Evolutionary conservation across 2,113 vertebrate genomes (phyloP).

Genomic region (Chionis minor): DNA sequence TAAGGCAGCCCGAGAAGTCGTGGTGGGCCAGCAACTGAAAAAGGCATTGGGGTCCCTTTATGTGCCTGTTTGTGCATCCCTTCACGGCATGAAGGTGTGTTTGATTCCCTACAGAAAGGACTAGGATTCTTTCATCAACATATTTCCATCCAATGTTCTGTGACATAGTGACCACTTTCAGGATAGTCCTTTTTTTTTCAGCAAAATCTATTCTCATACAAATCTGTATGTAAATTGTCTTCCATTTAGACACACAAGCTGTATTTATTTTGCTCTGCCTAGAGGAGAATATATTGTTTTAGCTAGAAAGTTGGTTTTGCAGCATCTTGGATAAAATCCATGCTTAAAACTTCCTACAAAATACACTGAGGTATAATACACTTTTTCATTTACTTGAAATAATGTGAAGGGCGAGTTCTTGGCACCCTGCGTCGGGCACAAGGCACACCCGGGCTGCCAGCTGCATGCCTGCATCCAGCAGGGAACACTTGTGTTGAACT

Average conservation of each 20-base stretch:
- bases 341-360: neutral
- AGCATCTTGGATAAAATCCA: neutral
- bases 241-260: neutral
- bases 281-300: neutral
- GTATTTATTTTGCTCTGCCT: neutral
- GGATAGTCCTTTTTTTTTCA: neutral
- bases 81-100: neutral
- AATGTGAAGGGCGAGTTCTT: neutral
- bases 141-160: neutral
- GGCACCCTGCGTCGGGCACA: neutral
- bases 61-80: neutral
- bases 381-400: neutral
- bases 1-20: neutral
- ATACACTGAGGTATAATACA: neutral
- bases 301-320: neutral
- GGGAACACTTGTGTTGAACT: neutral
- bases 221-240: neutral
- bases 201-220: neutral
- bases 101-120: neutral
- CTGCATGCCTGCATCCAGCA: neutral
- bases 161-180: neutral
- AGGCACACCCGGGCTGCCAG: neutral
- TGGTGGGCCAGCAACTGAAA: neutral
- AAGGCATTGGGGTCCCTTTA: neutral
- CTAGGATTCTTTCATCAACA: neutral